Evolutionary conservation across 2,888 invertebrate genomes (phyloP).

Genomic region (Drosophila phalerata): DNA sequence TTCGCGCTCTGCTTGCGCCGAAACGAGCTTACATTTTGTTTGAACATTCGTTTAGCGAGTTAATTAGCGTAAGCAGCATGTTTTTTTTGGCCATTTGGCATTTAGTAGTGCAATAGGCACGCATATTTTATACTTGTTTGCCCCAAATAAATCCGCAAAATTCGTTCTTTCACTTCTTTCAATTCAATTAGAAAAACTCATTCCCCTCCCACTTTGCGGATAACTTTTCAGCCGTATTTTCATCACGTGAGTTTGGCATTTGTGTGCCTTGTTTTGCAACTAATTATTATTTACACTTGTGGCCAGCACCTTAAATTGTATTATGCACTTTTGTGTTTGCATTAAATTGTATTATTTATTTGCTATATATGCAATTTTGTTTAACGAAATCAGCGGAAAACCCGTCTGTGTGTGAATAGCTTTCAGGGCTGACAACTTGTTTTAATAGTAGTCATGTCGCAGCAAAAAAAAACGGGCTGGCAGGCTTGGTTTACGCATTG

Average conservation of each 20-base stretch:
- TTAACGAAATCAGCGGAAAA: constrained; percentile 65
- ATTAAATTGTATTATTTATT: constrained; percentile 60
- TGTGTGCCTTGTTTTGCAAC: constrained; percentile 6
- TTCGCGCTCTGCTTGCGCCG: constrained; percentile 54
- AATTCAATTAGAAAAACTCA: constrained; percentile 71
- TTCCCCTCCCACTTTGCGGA: constrained; percentile 62
- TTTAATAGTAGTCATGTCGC: no score
- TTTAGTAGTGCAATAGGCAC: constrained; percentile 33
- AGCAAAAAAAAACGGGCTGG: no score
- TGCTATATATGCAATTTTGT: constrained; percentile 61
- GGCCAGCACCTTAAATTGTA: constrained; percentile 40
- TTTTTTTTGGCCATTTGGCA: constrained; percentile 18
- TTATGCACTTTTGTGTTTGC: constrained; percentile 37
- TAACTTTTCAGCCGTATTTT: constrained; percentile 65
- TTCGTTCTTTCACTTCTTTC: constrained; percentile 35
- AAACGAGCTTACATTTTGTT: constrained; percentile 57
- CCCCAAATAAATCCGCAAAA: constrained; percentile 12
- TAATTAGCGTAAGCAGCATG: constrained; percentile 22
- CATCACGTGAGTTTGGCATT: constrained; percentile 74
- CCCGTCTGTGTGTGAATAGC: constrained; percentile 45
- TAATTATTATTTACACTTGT: constrained; percentile 37
- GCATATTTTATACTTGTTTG: constrained; percentile 22
- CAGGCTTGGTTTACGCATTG: no score
- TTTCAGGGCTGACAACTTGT: no score
- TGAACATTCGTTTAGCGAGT: constrained; percentile 42